Evolutionary conservation across 2,888 invertebrate species (phyloP).

Genomic region (Rhagonycha lutea): DNA sequence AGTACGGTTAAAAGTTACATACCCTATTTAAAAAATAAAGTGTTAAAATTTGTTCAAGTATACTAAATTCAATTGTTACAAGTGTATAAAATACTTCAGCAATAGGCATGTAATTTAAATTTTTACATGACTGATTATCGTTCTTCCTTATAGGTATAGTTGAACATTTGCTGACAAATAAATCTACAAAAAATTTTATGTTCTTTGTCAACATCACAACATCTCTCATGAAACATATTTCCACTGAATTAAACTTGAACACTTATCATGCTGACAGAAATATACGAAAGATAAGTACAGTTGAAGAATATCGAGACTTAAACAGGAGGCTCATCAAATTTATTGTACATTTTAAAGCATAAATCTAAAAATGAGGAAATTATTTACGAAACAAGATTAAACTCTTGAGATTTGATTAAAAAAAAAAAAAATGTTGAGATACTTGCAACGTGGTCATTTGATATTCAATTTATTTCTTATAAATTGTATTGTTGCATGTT

Average conservation of each 20-base stretch:
- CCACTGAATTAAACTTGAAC: constrained; percentile 17
- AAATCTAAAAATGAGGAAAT: background rate
- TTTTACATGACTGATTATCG: background rate
- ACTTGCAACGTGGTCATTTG: background rate
- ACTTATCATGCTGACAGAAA: constrained; percentile 16
- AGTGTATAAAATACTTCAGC: background rate
- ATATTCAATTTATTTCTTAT: constrained; percentile 1
- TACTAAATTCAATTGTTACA: no score
- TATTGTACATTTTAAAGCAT: background rate
- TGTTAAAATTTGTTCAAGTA: no score
- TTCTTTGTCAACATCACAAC: constrained; percentile 15
- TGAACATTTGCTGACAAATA: background rate
- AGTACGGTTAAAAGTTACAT: no score
- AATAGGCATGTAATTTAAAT: background rate
- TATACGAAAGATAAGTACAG: constrained; percentile 3
- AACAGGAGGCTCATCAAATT: background rate
- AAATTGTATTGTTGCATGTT: constrained; percentile 16
- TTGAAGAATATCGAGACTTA: background rate
- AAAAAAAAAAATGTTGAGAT: background rate
- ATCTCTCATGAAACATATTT: constrained; percentile 16
- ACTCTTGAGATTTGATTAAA: background rate
- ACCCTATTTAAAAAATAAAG: no score
- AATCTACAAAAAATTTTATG: background rate
- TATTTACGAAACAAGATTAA: background rate
- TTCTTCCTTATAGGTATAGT: background rate